phyloP scores from a whole-genome alignment of 2,113 vertebrate species.

The Ahaetulla prasina region DNA sequence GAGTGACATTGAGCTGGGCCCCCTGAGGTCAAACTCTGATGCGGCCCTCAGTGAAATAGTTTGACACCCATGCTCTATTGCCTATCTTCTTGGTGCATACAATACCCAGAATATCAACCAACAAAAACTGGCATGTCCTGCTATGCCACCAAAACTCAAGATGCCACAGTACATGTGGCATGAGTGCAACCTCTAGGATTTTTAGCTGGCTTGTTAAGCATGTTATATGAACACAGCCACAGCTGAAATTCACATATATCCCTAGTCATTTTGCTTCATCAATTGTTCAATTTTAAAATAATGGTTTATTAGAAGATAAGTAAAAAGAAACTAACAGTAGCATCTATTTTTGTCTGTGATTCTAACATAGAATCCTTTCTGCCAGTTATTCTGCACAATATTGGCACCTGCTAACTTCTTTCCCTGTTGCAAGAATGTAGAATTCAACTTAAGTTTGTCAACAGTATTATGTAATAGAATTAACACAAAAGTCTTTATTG shows the following conservation, averaged over 20 bases:
- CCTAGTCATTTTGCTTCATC: background rate
- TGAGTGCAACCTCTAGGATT: background rate
- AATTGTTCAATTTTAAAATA: background rate
- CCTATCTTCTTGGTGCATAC: background rate
- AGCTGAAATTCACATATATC: background rate
- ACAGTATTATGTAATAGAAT: background rate
- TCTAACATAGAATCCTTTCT: background rate
- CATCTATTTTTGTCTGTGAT: background rate
- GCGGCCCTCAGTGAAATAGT: too few species aligned
- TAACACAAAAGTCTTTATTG: background rate
- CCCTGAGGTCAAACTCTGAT: too few species aligned
- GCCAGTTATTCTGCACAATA: background rate
- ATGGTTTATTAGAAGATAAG: background rate
- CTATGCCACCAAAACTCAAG: background rate
- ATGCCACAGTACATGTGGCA: background rate
- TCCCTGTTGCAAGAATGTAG: background rate
- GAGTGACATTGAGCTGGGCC: too few species aligned
- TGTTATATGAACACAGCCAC: background rate
- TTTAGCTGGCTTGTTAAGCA: background rate
- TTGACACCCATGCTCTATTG: too few species aligned
- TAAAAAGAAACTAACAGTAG: background rate
- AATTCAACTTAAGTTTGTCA: background rate
- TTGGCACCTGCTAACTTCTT: background rate
- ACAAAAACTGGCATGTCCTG: background rate
- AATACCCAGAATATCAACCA: background rate